Base-by-base conservation (phyloP, 2,888 invertebrate species). In the Dorcus parallelipipedus region DNA sequence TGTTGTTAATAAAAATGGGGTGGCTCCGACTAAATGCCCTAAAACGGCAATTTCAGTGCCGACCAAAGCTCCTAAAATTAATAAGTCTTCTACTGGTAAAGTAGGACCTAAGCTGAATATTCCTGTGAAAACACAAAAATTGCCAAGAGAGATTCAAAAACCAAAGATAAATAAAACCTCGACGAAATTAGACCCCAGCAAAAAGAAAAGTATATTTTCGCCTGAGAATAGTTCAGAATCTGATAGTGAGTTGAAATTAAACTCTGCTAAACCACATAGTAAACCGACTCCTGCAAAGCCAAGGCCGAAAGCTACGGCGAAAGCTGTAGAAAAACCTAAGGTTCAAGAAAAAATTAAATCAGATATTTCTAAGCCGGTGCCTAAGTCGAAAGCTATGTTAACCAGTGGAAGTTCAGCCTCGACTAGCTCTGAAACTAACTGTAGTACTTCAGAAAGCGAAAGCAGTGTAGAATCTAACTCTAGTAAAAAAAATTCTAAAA, bases 171-270 rank as follows among this genome's bases (percentile, higher is more conserved):
- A 23, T 40, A 54, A 45, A 54, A 52, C 40, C 43, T 47, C 47
- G 23, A 54, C 59, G 52, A 72, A 71, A 54, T 58, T 59, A 8
- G 75, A 75, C 64, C 62, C 68, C 41, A 76, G 71, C 45, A 89
- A 88, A 71, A 89, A 88, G 74, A 90, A 89, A 73, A 90, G 91
- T 70, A 91, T 91, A 70, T 91, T 91, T 70, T 91, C 91, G 54
- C 91, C 91, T 0, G 91, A 90, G 66, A 91, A 91, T 64, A 85
- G 86, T 63, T 86, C 86, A n/a, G 86, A 86, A 68, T 86, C 86
- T 64, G 82, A 83, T 59, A 70, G 76, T 43, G 75, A 78, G 9
- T 71, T 78, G 2, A 83, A 82, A 70, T 61, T 78, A 14, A 75
- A 69, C 39, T 71, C 76, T 4, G 73, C 78, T 60, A 81, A 82